Percentiles rank a stretch among this genome's conserved stretches.
Conservation (phyloP, 92 coral and sea anemone species). For the Zoanthus sociatus region DNA sequence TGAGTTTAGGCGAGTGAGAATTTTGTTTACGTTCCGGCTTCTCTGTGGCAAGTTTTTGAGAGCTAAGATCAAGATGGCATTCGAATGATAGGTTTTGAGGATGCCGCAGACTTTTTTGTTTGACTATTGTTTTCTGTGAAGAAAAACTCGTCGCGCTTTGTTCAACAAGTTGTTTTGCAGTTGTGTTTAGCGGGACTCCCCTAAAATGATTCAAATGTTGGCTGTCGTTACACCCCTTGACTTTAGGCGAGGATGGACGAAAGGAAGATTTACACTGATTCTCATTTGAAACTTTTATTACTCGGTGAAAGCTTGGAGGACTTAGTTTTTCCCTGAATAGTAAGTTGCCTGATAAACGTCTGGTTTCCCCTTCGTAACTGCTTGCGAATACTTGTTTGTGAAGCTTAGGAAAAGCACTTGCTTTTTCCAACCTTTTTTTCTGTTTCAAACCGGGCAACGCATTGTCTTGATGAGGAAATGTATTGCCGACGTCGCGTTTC, state of each 20-base stretch:
- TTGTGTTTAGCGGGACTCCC: background rate
- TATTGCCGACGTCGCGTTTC: background rate
- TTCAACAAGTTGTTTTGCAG: background rate
- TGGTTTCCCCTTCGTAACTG: background rate
- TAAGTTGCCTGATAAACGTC: background rate
- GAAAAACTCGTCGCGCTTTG: background rate
- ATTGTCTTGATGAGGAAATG: background rate
- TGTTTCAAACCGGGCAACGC: background rate
- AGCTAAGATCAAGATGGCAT: slow-evolving; percentile 5
- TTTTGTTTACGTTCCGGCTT: slow-evolving; percentile 13
- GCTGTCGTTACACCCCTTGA: background rate
- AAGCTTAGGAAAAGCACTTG: slow-evolving; percentile 29
- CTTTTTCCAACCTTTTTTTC: background rate
- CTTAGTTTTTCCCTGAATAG: background rate
- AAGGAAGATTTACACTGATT: background rate
- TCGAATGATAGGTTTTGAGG: background rate
- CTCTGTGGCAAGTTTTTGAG: slow-evolving; percentile 14
- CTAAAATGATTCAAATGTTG: background rate
- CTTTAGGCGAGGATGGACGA: slow-evolving; percentile 36
- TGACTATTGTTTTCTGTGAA: background rate
- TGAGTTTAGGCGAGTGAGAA: slow-evolving; percentile 3
- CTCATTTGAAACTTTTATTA: background rate
- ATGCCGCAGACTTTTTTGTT: slow-evolving; percentile 25
- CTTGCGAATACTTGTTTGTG: background rate
- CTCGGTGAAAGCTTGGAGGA: background rate